Evolutionary conservation across 2,113 vertebrate species (phyloP).

Genomic region (Sylvietta virens): DNA sequence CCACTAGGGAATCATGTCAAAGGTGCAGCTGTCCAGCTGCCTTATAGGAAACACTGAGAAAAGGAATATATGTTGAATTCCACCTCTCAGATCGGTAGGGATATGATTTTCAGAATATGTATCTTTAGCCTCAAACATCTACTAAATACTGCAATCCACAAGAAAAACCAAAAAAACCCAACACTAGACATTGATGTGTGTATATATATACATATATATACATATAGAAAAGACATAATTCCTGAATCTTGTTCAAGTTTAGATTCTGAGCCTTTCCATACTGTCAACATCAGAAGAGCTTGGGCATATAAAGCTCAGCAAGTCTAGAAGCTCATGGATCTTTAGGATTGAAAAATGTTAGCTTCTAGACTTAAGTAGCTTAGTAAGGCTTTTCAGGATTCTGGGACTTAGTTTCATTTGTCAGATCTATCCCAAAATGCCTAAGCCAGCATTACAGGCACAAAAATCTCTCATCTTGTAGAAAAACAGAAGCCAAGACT

Average conservation of each 20-base stretch:
- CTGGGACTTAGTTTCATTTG: background rate
- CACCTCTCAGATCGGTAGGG: background rate
- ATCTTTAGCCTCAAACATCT: background rate
- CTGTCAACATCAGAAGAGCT: background rate
- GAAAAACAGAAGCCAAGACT: background rate
- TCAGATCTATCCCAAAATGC: background rate
- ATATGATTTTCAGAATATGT: background rate
- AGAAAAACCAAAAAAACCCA: accelerated
- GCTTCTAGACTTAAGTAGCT: background rate
- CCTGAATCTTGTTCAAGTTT: background rate
- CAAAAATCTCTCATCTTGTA: background rate
- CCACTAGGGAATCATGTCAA: background rate
- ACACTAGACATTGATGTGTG: background rate
- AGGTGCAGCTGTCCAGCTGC: background rate
- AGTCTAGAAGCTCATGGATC: background rate
- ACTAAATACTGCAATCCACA: background rate
- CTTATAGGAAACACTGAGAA: background rate
- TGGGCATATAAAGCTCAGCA: background rate
- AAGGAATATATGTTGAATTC: background rate
- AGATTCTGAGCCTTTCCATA: background rate
- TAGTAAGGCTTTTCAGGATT: background rate
- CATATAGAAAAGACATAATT: background rate
- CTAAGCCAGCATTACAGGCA: background rate
- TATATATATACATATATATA: background rate
- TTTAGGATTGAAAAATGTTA: background rate